These are phyloP conservation scores for Dendropsophus ebraccatus DNA, from an alignment of 2,113 vertebrate species.

Conservation along the genomic window DNA sequence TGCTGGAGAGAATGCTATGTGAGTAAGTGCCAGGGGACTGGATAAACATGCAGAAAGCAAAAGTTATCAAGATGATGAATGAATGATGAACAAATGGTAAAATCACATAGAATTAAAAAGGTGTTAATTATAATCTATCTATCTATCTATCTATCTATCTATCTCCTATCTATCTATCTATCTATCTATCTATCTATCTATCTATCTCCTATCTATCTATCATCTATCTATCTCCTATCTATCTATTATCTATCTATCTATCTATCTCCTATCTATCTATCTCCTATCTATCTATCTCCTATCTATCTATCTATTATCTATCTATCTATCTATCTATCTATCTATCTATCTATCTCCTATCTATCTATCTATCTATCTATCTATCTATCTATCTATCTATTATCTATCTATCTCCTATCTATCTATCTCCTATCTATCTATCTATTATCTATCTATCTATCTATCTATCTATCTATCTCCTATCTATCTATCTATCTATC, in stretches of 20 bases:
- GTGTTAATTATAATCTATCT: not conserved
- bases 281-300: too few relatives aligned
- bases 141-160: not conserved
- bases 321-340: not conserved
- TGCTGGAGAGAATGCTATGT: not conserved
- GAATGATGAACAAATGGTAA: not conserved
- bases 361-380: not conserved
- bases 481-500: not conserved
- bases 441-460: too few relatives aligned
- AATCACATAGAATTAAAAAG: not conserved
- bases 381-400: not conserved
- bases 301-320: too few relatives aligned
- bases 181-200: not conserved
- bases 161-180: not conserved
- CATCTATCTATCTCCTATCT: not conserved
- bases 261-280: too few relatives aligned
- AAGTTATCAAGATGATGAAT: not conserved
- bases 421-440: too few relatives aligned
- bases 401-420: too few relatives aligned
- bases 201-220: not conserved
- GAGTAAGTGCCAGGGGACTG: not conserved
- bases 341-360: not conserved
- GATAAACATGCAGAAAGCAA: not conserved
- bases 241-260: too few relatives aligned
- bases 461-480: conserved; percentile 6